Percentiles rank a stretch among this genome's conserved stretches.
These are phyloP conservation scores for Lepidocolaptes lacrymiger DNA, from an alignment of 2,797 vertebrate species.

Conservation along the genomic window DNA sequence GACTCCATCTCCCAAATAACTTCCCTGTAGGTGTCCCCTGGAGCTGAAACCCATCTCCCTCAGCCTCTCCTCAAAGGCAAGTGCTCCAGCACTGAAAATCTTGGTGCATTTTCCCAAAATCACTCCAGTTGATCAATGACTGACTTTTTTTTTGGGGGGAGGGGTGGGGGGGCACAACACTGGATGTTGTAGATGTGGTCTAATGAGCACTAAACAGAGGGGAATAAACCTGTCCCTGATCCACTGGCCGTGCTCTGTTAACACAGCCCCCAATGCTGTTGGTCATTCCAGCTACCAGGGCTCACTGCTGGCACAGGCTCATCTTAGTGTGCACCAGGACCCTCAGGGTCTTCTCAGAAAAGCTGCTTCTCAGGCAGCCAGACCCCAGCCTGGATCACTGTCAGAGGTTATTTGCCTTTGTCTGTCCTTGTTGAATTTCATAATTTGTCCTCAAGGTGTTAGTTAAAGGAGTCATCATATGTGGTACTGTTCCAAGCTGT, in stretches of 20 bases:
- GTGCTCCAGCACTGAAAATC: background rate
- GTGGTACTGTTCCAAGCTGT: background rate
- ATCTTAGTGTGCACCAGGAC: fast-evolving
- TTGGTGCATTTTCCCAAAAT: background rate
- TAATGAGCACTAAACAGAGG: background rate
- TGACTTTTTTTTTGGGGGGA: background rate
- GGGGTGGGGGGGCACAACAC: background rate
- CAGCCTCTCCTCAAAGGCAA: background rate
- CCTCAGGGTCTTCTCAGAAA: background rate
- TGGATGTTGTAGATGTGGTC: background rate
- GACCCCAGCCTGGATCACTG: background rate
- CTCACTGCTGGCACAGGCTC: background rate
- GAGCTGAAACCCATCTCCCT: background rate
- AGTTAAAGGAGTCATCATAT: background rate
- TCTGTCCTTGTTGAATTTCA: background rate
- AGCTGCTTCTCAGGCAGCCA: background rate
- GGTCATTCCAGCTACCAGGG: background rate
- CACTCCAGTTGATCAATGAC: background rate
- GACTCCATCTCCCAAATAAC: background rate
- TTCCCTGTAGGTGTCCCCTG: background rate
- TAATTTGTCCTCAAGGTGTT: background rate
- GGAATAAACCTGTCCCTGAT: background rate
- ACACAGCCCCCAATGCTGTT: background rate
- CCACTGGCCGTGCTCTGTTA: background rate
- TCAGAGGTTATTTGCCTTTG: background rate